These are phyloP conservation scores for Phataginus tetradactyla DNA, from an alignment of 2,797 vertebrate genomes.

Conservation along the genomic window DNA sequence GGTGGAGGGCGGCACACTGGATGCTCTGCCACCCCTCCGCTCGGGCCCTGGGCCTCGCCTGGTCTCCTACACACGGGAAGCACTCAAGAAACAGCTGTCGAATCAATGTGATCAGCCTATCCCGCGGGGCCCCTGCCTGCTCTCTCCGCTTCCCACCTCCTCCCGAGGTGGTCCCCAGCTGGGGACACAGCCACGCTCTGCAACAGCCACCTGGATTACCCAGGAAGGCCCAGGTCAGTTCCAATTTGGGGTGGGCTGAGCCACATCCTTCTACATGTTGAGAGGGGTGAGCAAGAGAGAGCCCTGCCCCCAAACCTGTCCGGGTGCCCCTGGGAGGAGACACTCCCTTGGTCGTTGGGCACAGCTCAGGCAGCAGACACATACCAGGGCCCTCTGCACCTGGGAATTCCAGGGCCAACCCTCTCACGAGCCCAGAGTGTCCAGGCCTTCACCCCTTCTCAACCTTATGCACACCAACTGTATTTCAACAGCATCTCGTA, in stretches of 20 bases:
- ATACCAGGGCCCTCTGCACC: not conserved
- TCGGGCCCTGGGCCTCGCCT: not conserved
- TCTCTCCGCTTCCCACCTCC: not conserved
- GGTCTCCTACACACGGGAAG: not conserved
- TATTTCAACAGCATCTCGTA: not conserved
- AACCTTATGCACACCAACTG: not conserved
- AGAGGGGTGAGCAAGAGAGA: not conserved
- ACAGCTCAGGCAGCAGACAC: not conserved
- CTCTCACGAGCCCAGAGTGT: not conserved
- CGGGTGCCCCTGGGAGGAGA: not conserved
- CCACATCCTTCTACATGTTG: not conserved
- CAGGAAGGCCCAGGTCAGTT: not conserved
- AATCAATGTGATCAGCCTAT: not conserved
- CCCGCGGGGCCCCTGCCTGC: not conserved
- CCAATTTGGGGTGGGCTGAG: not conserved
- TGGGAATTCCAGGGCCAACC: not conserved
- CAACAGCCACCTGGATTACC: not conserved
- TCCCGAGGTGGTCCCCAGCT: not conserved
- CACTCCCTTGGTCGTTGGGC: not conserved
- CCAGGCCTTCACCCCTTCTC: not conserved
- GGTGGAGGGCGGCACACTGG: not conserved
- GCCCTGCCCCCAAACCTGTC: not conserved
- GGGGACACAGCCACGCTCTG: not conserved
- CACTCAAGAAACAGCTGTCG: not conserved
- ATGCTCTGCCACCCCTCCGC: not conserved